Percentiles rank a stretch among this genome's conserved stretches.
phyloP scores from a whole-genome alignment of 2,888 invertebrate genomes.

The Endotricha flammealis region DNA sequence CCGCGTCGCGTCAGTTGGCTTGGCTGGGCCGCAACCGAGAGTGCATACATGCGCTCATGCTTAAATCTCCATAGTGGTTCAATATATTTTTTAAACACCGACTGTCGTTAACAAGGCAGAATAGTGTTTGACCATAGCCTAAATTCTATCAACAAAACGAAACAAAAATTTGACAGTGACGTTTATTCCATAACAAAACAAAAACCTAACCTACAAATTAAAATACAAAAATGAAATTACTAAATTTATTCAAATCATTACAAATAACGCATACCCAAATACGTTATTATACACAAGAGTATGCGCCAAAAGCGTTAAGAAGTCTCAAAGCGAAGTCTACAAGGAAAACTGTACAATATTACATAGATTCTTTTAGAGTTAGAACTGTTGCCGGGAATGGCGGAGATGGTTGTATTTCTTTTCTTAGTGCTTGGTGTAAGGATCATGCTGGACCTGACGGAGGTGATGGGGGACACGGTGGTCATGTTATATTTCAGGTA shows the following conservation, averaged over 20 bases:
- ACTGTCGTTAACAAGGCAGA: too few relatives aligned
- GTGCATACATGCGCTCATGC: too few relatives aligned
- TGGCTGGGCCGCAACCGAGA: too few relatives aligned
- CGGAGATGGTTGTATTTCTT: conserved; percentile 95
- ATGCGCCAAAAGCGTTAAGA: conserved; percentile 51
- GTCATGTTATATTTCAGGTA: conserved; percentile 89
- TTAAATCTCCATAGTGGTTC: too few relatives aligned
- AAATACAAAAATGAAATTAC: conserved; percentile 27
- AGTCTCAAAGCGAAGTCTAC: conserved; percentile 63
- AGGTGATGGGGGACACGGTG: conserved; percentile 97
- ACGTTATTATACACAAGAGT: conserved; percentile 40
- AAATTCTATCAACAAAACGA: too few relatives aligned
- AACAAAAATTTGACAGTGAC: conserved; percentile 2
- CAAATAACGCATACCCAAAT: conserved; percentile 21
- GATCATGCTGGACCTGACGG: conserved; percentile 96
- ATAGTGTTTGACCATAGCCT: too few relatives aligned
- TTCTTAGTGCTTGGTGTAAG: conserved; percentile 88
- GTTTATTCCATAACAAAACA: conserved; percentile 7
- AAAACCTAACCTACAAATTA: conserved; percentile 15
- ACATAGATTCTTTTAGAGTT: conserved; percentile 84
- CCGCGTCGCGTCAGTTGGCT: too few relatives aligned
- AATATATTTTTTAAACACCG: too few relatives aligned
- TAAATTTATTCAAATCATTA: conserved; percentile 29
- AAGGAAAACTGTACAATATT: conserved; percentile 70
- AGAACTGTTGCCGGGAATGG: conserved; percentile 90